A percentile compares a stretch with the other conserved stretches of the same genome.
Conservation (phyloP, 2,797 vertebrate species). For the Hippopotamyrus pictus region DNA sequence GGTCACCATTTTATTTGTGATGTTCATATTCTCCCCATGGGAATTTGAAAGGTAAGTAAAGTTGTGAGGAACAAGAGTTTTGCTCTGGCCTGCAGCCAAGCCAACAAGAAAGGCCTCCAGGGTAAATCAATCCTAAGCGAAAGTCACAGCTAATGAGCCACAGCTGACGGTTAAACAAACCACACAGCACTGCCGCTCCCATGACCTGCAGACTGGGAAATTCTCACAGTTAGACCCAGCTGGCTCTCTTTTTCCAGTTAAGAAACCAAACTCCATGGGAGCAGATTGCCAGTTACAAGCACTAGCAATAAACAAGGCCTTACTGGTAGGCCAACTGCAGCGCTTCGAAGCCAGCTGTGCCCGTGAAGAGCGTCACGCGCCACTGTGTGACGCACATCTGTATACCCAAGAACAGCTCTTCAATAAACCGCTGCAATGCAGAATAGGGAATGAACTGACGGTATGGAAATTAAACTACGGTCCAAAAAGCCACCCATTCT, state of each 20-base stretch:
- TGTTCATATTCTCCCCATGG: not conserved
- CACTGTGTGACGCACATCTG: not conserved
- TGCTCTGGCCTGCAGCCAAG: not conserved
- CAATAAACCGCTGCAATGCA: not conserved
- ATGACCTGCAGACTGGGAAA: not conserved
- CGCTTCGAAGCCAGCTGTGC: not conserved
- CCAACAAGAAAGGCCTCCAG: not conserved
- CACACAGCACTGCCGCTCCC: not conserved
- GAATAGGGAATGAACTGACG: not conserved
- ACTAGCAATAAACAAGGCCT: not conserved
- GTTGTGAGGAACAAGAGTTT: not conserved
- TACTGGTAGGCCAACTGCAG: not conserved
- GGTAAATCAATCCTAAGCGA: not conserved
- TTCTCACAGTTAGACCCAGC: not conserved
- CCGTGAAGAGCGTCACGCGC: not conserved
- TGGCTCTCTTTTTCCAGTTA: not conserved
- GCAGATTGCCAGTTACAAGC: not conserved
- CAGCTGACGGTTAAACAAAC: not conserved
- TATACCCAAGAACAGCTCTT: not conserved
- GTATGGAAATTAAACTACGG: not conserved
- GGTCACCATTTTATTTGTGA: not conserved
- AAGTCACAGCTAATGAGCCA: not conserved
- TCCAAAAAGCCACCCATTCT: not conserved
- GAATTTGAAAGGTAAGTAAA: not conserved
- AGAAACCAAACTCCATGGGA: not conserved